phyloP scores from a whole-genome alignment of 2,888 invertebrate species.

The Oscheius sp. region DNA sequence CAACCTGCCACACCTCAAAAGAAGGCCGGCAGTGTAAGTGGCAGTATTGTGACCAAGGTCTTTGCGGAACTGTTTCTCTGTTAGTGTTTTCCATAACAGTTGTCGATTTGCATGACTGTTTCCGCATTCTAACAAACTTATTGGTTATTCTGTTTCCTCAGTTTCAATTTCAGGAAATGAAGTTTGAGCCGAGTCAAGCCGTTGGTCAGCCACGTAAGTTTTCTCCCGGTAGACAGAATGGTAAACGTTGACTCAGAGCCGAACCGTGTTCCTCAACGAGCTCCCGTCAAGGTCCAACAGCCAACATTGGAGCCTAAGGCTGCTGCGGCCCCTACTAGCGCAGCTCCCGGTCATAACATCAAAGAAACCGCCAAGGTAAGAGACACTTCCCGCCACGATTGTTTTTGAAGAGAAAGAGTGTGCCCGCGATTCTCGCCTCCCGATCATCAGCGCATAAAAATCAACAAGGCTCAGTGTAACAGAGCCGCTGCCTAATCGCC shows the following conservation, averaged over 20 bases:
- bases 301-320: slow-evolving; percentile 43
- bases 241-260: slow-evolving; percentile 41
- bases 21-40: slow-evolving; percentile 19
- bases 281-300: slow-evolving; percentile 46
- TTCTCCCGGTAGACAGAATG: background rate
- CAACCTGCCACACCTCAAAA: slow-evolving; percentile 1
- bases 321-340: slow-evolving; percentile 39
- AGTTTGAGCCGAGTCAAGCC: slow-evolving; percentile 24
- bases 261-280: slow-evolving; percentile 40
- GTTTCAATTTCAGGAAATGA: slow-evolving; percentile 30
- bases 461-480: slow-evolving; percentile 38
- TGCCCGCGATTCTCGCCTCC: slow-evolving; percentile 35
- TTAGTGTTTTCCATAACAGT: background rate
- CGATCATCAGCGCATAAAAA: slow-evolving; percentile 38
- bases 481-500: slow-evolving; percentile 38
- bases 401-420: slow-evolving; percentile 10
- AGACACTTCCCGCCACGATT: slow-evolving; percentile 3
- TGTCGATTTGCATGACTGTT: slow-evolving; percentile 5
- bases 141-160: background rate
- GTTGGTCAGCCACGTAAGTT: slow-evolving; percentile 32
- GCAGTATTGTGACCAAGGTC: background rate
- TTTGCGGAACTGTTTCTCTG: background rate
- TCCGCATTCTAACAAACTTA: slow-evolving; percentile 7
- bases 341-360: slow-evolving; percentile 48
- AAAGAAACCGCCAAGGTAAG: slow-evolving; percentile 55